Base-by-base conservation (phyloP, 2,888 invertebrate genomes). In the Nebria salina region DNA sequence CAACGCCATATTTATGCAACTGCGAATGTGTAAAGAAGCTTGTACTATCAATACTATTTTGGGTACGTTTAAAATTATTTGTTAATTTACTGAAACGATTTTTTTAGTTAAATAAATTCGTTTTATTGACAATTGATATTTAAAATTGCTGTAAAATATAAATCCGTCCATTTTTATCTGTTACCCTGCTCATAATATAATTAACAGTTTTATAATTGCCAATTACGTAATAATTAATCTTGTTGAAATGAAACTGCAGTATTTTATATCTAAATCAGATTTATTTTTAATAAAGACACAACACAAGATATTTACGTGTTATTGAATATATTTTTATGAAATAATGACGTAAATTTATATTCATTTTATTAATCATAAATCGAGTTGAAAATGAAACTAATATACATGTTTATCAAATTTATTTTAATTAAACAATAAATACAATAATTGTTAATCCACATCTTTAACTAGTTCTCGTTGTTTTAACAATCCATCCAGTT, bases 401-500 rank as follows among this genome's bases (percentile, higher is more conserved):
- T 34, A 2, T 11, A 54, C 54, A 54, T 54, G 54, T 54, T 54
- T 54, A 54, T 54, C 34, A 26, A 20, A 20, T 15, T 13, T n/a
- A 8, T 11, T 68, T 68, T 68, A 68, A 11, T 68, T 68, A 68
- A 68, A 25, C 13, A 25, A 2, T 68, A 6, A 68, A 3, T 0
- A 70, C 1, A 26, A 26, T 1, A 70, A 26, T 2, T 25, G 13
- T 26, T 42, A 75, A 25, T 82, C 20, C 75, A 68, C 74, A 41
- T 75, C 73, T 70, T 77, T 34, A 82, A n/a, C 65, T 15, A 66
- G 13, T 20, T 34, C 43, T 26, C 70, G 68, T 70, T 72, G 76
- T 70, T 86, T 82, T 65, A 85, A 85, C 8, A 90, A 90, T 75
- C 92, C 89, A 26, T 91, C 88, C 13, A 93, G 87, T 85, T 93